Evolutionary conservation across 2,113 vertebrate species (phyloP), one percentile per base, ranked within the genome.

Genomic region (Tenrec ecaudatus): DNA sequence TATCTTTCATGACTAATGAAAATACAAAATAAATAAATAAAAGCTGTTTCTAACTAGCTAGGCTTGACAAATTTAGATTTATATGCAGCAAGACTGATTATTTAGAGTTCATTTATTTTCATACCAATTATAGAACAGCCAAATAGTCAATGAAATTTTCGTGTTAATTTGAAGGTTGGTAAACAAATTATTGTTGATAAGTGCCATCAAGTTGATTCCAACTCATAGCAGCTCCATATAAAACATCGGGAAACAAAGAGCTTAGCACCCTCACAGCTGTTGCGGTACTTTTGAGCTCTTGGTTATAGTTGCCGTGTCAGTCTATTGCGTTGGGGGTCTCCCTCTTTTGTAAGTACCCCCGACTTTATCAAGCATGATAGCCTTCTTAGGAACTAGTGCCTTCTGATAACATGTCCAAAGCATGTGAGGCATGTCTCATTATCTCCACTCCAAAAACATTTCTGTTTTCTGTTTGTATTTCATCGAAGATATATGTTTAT

Each of bases 1-100:
- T 66, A 66, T 92, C 77, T 96, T 94, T 93, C 20, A 78, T 84
- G 68, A 93, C 64, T 88, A 92, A 90, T 60, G 20, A 64, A 95
- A 95, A 91, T 33, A 90, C 2, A 25, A 79, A 1, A 22, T 6
- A 36, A 29, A 68, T 75, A 29, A 53, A 14, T 53, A 53, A 53
- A 53, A 14, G 47, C 47, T 53, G 76, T 82, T 75, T 88, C 68
- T 93, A 93, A 88, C 88, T 77, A 92, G 85, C 16, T 92, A 93
- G 86, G 68, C 10, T 36, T 94, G 88, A 81, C 17, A 86, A 76
- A 31, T 71, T 95, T 92, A 88, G 40, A 92, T 94, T 94, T 94
- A 77, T 90, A 88, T 0, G 84, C n/a, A 86, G 79, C 31, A 95
- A 84, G 16, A 5, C 78, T 91, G 62, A 93, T 94, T 86, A 88